Conservation (phyloP, 1,140 invertebrate genomes). For the Manduca sexta region DNA sequence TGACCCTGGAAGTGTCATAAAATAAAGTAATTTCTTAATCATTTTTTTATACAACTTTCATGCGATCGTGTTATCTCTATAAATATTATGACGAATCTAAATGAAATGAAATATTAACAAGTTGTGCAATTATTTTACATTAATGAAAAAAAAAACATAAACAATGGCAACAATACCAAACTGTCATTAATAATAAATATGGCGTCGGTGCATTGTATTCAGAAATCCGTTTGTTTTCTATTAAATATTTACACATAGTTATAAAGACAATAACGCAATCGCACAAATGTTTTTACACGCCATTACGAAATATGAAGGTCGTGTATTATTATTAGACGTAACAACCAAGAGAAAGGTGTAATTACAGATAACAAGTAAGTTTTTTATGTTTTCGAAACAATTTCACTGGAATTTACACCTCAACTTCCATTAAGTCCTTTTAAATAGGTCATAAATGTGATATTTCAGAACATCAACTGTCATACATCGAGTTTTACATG, state of each 20-base stretch:
- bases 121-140: background rate
- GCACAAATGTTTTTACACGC: background rate
- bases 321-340: slow-evolving; percentile 3
- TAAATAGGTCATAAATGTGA: background rate
- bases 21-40: background rate
- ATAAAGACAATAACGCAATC: slow-evolving; percentile 1
- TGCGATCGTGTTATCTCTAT: no score
- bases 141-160: background rate
- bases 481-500: no score
- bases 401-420: no score
- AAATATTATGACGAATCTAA: no score
- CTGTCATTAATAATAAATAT: slow-evolving; percentile 15
- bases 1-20: no score
- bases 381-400: background rate
- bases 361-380: slow-evolving; percentile 10
- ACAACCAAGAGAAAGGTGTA: slow-evolving; percentile 10
- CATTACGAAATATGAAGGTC: slow-evolving; percentile 16
- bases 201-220: slow-evolving; percentile 25
- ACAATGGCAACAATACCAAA: background rate
- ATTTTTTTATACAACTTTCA: no score
- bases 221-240: slow-evolving; percentile 8
- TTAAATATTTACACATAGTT: slow-evolving; percentile 16
- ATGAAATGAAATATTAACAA: no score
- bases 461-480: no score
- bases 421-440: no score